Base-by-base conservation (phyloP, 2,888 invertebrate genomes). In the Dicyrtoma fusca region DNA sequence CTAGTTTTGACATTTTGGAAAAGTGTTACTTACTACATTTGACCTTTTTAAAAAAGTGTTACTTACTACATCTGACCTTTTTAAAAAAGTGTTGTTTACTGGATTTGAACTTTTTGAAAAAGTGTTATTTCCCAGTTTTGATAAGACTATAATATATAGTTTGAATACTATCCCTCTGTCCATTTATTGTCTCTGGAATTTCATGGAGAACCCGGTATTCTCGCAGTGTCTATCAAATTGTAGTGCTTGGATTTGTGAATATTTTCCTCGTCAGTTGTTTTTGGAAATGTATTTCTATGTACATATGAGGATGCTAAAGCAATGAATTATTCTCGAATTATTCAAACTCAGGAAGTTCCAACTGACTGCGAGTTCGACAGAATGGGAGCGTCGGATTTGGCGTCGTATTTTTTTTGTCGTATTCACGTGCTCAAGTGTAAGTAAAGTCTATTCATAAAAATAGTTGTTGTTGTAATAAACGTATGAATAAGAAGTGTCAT, bases 281-380 rank as follows among this genome's bases (percentile, higher is more conserved):
- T 5, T 78, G 77, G 77, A 74, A 59, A 17, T 79, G 71, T 72
- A 71, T 72, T 6, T 63, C 72, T 19, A 57, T 74, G 53, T n/a
- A n/a, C n/a, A n/a, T 74, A 72, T 61, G 76, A 79, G 72, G 66
- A 74, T 26, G 75, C 76, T 6, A 72, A 74, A 45, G 77, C 79
- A 11, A 71, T 53, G 11, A 74, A 74, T 42, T 49, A 47, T 42
- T 74, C 79, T n/a, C 71, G 77, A 21, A 64, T 78, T 55, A 65
- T 72, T 11, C 79, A 79, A 65, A 57, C 70, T 17, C 72, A 66
- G 19, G 63, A 45, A 8, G 71, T 75, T 10, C 79, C 79, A 23
- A 74, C 72, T 47, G 79, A 79, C 64, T 79, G 79, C 71, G 71
- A 77, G 25, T 78, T 73, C 49, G 73, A 77, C 11, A 75, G 71